phyloP scores from a whole-genome alignment of 2,797 vertebrate species.

The Tragopan temminckii region DNA sequence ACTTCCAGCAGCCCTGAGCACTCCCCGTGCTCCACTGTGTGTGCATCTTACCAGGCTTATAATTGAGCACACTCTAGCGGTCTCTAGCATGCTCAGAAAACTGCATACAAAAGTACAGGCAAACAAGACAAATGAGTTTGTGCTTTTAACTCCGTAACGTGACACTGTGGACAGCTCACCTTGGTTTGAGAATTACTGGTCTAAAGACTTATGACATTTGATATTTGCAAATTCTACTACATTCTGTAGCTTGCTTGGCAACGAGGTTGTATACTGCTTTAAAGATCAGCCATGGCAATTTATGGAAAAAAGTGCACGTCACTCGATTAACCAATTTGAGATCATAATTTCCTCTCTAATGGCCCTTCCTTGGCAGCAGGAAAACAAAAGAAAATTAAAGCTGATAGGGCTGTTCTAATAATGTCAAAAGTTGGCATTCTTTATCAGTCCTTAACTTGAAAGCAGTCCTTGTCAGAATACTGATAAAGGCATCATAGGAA shows the following conservation, averaged over 20 bases:
- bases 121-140: background rate
- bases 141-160: rapidly evolving
- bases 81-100: background rate
- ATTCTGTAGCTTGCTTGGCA: background rate
- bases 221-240: background rate
- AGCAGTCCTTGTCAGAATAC: constrained; percentile 78
- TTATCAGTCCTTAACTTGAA: constrained; percentile 80
- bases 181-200: background rate
- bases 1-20: background rate
- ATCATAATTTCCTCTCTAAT: constrained; percentile 65
- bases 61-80: constrained; percentile 50
- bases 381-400: constrained; percentile 72
- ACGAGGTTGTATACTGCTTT: background rate
- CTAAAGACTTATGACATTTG: rapidly evolving
- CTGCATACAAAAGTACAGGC: background rate
- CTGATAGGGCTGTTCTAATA: constrained; percentile 69
- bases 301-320: constrained; percentile 10
- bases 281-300: constrained; percentile 26
- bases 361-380: constrained; percentile 66
- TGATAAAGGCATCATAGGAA: constrained; percentile 78
- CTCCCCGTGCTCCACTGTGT: rapidly evolving
- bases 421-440: constrained; percentile 77
- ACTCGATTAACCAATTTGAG: constrained; percentile 70
- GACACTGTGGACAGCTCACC: background rate
- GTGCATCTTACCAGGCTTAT: background rate